Conservation (phyloP, 2,888 invertebrate genomes). For the Apomyelois bistriatella region DNA sequence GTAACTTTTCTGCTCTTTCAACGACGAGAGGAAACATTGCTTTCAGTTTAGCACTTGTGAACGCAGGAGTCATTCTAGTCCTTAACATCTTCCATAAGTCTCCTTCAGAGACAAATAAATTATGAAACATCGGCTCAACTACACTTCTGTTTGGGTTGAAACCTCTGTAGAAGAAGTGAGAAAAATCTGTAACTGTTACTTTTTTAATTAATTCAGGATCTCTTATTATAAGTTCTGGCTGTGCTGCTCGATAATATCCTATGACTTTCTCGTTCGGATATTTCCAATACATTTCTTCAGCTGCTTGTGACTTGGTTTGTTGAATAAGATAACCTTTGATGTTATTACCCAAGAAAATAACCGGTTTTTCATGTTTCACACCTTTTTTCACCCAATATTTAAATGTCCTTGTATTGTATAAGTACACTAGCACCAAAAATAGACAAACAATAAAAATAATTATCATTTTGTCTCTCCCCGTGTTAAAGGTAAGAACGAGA, state of each 20-base stretch:
- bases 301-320: background rate
- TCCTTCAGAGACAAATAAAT: slow-evolving; percentile 16
- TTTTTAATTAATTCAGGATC: slow-evolving; percentile 13
- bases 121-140: slow-evolving; percentile 15
- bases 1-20: slow-evolving; percentile 14
- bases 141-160: slow-evolving; percentile 1
- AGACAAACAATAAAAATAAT: background rate
- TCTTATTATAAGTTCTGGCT: slow-evolving; percentile 11
- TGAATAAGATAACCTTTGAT: slow-evolving; percentile 1
- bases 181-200: slow-evolving; percentile 14
- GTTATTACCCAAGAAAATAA: slow-evolving; percentile 13
- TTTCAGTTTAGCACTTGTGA: slow-evolving; percentile 16
- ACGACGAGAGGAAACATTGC: slow-evolving; percentile 18
- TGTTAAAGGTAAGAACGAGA: background rate
- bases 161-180: slow-evolving; percentile 10
- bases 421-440: slow-evolving; percentile 1
- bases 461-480: background rate
- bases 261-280: slow-evolving; percentile 14
- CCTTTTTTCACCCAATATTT: slow-evolving; percentile 15
- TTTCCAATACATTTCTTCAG: slow-evolving; percentile 8
- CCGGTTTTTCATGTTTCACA: slow-evolving; percentile 16
- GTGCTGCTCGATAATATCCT: slow-evolving; percentile 1
- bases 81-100: slow-evolving; percentile 18
- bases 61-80: slow-evolving; percentile 17
- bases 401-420: slow-evolving; percentile 9